These are phyloP conservation scores for Limnephilus lunatus DNA, from an alignment of 2,888 invertebrate genomes.

Conservation along the genomic window DNA sequence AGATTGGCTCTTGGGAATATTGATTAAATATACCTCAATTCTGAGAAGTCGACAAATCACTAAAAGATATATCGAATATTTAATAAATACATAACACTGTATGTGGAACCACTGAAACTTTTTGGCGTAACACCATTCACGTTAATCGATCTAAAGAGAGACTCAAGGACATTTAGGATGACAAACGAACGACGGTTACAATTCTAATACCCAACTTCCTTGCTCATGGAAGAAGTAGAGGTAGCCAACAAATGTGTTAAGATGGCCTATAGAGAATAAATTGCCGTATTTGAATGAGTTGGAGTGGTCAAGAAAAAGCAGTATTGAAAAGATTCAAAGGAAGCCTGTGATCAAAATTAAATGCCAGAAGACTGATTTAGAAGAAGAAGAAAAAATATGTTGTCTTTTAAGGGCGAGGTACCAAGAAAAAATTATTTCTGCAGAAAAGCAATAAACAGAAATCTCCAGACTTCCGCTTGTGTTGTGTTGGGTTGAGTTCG, in stretches of 20 bases:
- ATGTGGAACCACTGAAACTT: neutral
- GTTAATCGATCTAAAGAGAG: neutral
- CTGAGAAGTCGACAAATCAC: neutral
- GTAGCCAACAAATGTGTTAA: neutral
- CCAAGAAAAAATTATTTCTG: too few species aligned
- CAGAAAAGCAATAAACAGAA: too few species aligned
- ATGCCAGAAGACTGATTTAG: neutral
- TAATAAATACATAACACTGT: neutral
- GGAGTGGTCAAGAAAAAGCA: neutral
- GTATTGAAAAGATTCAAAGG: neutral
- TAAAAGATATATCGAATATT: too few species aligned
- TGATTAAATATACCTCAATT: too few species aligned
- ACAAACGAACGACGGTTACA: neutral
- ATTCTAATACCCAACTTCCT: neutral
- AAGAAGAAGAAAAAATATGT: neutral
- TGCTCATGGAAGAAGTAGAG: neutral
- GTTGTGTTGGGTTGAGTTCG: neutral
- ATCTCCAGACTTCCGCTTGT: neutral
- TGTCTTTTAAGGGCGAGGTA: too few species aligned
- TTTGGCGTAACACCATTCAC: neutral
- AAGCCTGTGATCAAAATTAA: neutral
- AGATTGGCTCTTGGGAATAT: too few species aligned
- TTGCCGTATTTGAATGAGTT: too few species aligned
- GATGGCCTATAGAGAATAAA: too few species aligned
- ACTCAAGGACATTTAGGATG: neutral